A percentile compares a stretch with the other conserved stretches of the same genome.
These are phyloP conservation scores for Syndactyla subalaris DNA, from an alignment of 2,797 vertebrate genomes.

Conservation along the genomic window DNA sequence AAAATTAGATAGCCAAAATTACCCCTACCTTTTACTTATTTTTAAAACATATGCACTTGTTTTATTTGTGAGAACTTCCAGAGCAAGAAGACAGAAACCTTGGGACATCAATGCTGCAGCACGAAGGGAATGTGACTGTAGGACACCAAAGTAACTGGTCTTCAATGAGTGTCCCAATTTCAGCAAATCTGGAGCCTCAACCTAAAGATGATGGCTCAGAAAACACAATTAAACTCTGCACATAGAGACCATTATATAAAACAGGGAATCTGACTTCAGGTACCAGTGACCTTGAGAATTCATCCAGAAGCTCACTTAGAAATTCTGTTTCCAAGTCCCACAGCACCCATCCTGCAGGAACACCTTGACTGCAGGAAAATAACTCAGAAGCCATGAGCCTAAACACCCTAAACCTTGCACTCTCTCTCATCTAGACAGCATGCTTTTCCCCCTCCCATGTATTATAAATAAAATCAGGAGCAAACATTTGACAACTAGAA, in stretches of 20 bases:
- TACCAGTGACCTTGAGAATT: not conserved
- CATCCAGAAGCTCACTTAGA: not conserved
- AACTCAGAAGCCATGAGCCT: not conserved
- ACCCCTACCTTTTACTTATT: not conserved
- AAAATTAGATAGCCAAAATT: not conserved
- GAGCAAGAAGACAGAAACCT: not conserved
- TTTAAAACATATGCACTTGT: not conserved
- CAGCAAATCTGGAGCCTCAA: not conserved
- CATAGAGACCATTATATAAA: not conserved
- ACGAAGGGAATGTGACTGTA: not conserved
- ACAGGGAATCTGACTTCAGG: not conserved
- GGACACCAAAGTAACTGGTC: not conserved
- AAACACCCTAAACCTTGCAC: not conserved
- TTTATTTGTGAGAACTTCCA: not conserved
- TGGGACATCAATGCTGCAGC: not conserved
- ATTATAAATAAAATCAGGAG: not conserved
- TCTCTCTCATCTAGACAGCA: not conserved
- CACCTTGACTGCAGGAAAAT: not conserved
- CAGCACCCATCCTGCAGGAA: not conserved
- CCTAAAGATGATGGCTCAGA: not conserved
- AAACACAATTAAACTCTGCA: not conserved
- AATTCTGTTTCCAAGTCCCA: not conserved
- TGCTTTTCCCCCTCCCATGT: not conserved
- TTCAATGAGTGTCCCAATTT: not conserved
- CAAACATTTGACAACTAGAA: not conserved